Evolutionary conservation across 2,888 invertebrate genomes (phyloP).

Genomic region (Agrotis exclamationis): DNA sequence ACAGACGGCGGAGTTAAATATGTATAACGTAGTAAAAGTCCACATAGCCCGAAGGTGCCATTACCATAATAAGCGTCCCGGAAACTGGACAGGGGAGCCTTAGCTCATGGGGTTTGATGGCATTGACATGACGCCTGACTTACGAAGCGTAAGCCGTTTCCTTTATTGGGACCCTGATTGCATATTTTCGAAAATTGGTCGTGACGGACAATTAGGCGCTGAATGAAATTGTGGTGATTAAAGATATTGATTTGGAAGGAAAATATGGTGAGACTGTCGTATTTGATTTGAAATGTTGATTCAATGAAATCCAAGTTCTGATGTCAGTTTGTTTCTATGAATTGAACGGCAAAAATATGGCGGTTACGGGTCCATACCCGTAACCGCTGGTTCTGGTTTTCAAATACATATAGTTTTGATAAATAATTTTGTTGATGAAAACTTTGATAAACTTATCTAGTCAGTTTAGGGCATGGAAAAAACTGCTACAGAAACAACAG

Average conservation of each 20-base stretch:
- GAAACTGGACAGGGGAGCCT: slow-evolving; percentile 60
- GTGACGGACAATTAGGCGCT: slow-evolving; percentile 39
- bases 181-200: slow-evolving; percentile 43
- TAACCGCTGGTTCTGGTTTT: too few relatives aligned
- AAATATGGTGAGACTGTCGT: neutral
- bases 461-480: too few relatives aligned
- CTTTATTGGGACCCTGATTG: slow-evolving; percentile 63
- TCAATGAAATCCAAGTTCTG: neutral
- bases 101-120: slow-evolving; percentile 48
- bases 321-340: too few relatives aligned
- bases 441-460: too few relatives aligned
- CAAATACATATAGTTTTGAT: too few relatives aligned
- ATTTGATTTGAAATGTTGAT: slow-evolving; percentile 14
- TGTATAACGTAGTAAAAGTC: slow-evolving; percentile 54
- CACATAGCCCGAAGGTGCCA: slow-evolving; percentile 53
- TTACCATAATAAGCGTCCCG: slow-evolving; percentile 65
- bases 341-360: too few relatives aligned
- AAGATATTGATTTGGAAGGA: neutral
- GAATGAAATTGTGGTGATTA: slow-evolving; percentile 20
- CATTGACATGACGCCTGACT: slow-evolving; percentile 67
- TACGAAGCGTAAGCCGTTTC: slow-evolving; percentile 56
- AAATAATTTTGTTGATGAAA: too few relatives aligned
- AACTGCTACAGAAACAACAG: slow-evolving; percentile 6
- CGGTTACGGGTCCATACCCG: too few relatives aligned
- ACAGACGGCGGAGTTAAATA: slow-evolving; percentile 55